Evolutionary conservation across 2,888 invertebrate species (phyloP).

Genomic region (Sesia bembeciformis): DNA sequence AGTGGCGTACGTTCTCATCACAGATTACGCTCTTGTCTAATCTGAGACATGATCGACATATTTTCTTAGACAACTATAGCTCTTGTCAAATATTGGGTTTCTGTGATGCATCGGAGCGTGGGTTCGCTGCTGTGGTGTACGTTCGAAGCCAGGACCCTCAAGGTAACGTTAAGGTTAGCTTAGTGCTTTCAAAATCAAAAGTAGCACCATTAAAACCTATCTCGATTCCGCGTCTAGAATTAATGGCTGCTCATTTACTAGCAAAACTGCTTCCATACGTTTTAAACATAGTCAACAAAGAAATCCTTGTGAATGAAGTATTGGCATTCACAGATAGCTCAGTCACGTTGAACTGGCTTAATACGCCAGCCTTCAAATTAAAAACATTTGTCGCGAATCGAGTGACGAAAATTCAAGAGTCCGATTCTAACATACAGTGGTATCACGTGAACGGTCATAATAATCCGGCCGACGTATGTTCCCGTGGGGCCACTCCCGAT

Average conservation of each 20-base stretch:
- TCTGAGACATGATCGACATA: too few relatives aligned
- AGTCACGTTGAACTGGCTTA: constrained; percentile 12
- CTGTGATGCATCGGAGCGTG: too few relatives aligned
- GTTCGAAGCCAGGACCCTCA: too few relatives aligned
- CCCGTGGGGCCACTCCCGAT: too few relatives aligned
- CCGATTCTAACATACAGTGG: too few relatives aligned
- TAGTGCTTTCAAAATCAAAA: constrained; percentile 12
- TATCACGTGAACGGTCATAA: too few relatives aligned
- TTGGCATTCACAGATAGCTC: constrained; percentile 17
- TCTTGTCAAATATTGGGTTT: too few relatives aligned
- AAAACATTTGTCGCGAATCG: constrained; percentile 15
- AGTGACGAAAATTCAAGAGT: constrained; percentile 7
- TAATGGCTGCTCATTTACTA: constrained; percentile 16
- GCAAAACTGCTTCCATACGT: constrained; percentile 12
- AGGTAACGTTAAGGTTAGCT: not conserved
- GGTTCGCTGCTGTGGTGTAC: too few relatives aligned
- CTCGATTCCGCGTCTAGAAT: constrained; percentile 16
- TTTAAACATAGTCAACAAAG: constrained; percentile 4
- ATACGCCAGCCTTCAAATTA: constrained; percentile 4
- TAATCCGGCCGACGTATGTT: too few relatives aligned
- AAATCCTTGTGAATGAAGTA: constrained; percentile 6
- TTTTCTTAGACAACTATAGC: too few relatives aligned
- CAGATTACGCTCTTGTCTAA: too few relatives aligned
- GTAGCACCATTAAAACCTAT: constrained; percentile 13
- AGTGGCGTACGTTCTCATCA: not conserved